Conservation (phyloP, 2,113 vertebrate genomes). For the Siphamia tubifer region DNA sequence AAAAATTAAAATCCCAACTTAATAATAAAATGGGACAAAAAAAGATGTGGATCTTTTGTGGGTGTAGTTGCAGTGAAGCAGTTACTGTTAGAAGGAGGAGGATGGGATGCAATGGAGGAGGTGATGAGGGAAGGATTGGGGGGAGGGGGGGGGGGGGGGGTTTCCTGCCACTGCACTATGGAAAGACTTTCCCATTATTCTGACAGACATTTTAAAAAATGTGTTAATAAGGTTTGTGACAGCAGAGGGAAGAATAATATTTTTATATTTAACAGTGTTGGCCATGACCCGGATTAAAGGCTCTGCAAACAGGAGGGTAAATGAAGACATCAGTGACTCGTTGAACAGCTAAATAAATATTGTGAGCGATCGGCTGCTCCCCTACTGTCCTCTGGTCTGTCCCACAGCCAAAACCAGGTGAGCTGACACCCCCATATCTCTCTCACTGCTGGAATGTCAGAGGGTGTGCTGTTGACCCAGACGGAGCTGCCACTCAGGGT, state of each 20-base stretch:
- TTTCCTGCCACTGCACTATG: too few species aligned
- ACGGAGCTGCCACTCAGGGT: constrained; percentile 75
- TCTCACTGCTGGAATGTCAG: constrained; percentile 63
- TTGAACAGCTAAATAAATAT: constrained; percentile 75
- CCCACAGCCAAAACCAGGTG: constrained; percentile 63
- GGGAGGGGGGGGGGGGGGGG: too few species aligned
- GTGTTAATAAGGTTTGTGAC: too few species aligned
- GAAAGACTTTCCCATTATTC: too few species aligned
- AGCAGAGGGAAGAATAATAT: neutral
- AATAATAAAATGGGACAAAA: too few species aligned
- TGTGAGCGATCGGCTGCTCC: constrained; percentile 29
- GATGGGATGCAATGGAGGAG: too few species aligned
- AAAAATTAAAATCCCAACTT: too few species aligned
- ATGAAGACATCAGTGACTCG: constrained; percentile 58
- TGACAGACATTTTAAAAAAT: too few species aligned
- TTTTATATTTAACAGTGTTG: neutral
- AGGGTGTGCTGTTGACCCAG: constrained; percentile 78
- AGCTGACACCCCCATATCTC: constrained; percentile 60
- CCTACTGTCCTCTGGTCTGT: constrained; percentile 45
- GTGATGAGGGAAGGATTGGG: too few species aligned
- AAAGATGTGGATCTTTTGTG: too few species aligned
- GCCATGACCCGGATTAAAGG: neutral
- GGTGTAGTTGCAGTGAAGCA: too few species aligned
- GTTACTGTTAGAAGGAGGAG: too few species aligned
- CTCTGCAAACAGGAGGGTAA: constrained; percentile 54